Conservation (phyloP, 1,140 invertebrate genomes). For the Brachionus rotundiformis region DNA sequence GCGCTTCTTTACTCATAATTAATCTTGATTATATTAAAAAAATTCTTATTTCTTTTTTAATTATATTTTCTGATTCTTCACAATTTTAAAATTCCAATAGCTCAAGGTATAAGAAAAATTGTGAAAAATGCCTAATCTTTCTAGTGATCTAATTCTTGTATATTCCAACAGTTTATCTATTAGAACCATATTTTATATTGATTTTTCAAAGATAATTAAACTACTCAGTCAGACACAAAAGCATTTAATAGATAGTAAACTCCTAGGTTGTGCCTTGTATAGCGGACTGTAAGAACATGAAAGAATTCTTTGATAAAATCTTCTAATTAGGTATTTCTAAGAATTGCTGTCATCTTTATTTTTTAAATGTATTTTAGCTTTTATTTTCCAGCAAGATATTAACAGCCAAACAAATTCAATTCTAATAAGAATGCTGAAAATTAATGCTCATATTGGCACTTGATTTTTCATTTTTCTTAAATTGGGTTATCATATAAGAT, state of each 20-base stretch:
- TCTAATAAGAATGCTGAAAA: too few relatives aligned
- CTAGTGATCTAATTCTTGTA: neutral
- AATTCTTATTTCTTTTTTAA: neutral
- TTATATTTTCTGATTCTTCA: too few relatives aligned
- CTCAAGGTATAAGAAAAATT: neutral
- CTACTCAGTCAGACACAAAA: neutral
- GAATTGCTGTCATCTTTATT: neutral
- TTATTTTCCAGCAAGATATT: neutral
- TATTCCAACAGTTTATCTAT: conserved; percentile 3
- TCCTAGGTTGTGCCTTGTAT: neutral
- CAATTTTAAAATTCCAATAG: too few relatives aligned
- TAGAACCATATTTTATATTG: neutral
- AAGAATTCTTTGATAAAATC: neutral
- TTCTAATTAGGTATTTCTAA: neutral
- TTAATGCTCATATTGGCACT: too few relatives aligned
- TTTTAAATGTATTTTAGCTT: too few relatives aligned
- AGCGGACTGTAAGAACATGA: neutral
- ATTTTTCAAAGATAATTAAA: neutral
- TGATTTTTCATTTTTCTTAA: neutral
- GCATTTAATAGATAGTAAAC: conserved; percentile 2
- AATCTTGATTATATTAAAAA: neutral
- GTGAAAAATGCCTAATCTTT: neutral
- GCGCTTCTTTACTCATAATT: too few relatives aligned
- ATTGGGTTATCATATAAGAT: neutral
- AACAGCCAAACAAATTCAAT: neutral